These are phyloP conservation scores for Halocynthia aurantium DNA, from an alignment of 23 tunicate species.

Conservation along the genomic window DNA sequence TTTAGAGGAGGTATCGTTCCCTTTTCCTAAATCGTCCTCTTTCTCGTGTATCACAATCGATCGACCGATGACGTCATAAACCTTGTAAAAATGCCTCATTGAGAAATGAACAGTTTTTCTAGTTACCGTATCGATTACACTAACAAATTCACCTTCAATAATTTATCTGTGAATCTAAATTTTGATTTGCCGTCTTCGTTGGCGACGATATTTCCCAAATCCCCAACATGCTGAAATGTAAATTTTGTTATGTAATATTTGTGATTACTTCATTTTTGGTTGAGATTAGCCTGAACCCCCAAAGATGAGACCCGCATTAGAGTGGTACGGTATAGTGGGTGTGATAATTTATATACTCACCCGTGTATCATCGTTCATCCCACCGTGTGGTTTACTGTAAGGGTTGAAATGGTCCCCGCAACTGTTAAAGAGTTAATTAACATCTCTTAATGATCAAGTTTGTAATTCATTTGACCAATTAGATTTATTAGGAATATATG, in stretches of 20 bases:
- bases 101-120: no score
- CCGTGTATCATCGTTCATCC: slow-evolving; percentile 25
- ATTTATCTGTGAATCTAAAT: slow-evolving; percentile 58
- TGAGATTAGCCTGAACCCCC: neutral
- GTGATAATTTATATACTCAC: neutral
- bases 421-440: slow-evolving; percentile 1
- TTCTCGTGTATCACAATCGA: slow-evolving; percentile 74
- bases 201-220: slow-evolving; percentile 72
- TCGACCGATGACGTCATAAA: slow-evolving; percentile 83
- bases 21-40: slow-evolving; percentile 46
- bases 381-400: slow-evolving; percentile 38
- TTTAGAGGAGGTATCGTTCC: slow-evolving; percentile 16
- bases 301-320: no score
- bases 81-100: slow-evolving; percentile 14
- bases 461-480: no score
- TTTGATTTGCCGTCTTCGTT: slow-evolving; percentile 44
- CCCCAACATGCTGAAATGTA: slow-evolving; percentile 58
- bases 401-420: slow-evolving; percentile 90
- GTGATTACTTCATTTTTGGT: neutral
- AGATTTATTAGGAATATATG: no score
- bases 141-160: slow-evolving; percentile 1
- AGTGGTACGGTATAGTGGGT: neutral
- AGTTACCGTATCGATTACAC: no score
- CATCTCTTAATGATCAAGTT: no score
- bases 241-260: neutral